Base-by-base conservation (phyloP, 1,140 invertebrate genomes). In the Pseudomyrmex concolor region DNA sequence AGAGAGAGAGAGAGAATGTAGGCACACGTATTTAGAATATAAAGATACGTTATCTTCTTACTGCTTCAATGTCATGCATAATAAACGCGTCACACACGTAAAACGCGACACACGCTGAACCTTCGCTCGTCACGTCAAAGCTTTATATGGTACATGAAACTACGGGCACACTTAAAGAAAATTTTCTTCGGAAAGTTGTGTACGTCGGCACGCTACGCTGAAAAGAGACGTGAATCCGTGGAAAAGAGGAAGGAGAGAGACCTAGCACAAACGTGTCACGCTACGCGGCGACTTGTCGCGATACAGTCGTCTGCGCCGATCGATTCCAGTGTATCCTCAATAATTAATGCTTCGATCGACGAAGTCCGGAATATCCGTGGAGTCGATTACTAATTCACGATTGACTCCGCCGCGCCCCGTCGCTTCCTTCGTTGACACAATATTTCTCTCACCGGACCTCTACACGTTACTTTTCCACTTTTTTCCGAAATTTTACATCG, bases 351-450 rank as follows among this genome's bases (percentile, higher is more conserved):
- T 60, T 57, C 68, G 76, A 87, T 82, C 86, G 86, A 13, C 63
- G 15, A 55, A 57, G 25, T 48, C 57, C 19, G 54, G 17, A 71
- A 57, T 72, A 82, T 82, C 15, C 57, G 51, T 85, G 54, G 60
- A 78, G 76, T 50, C 43, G 57, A 9, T 88, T 50, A 84, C 8
- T 88, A 83, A 88, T 88, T 88, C 83, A 88, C 48, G 5, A 43
- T 25, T 55, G 63, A 85, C 74, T 54, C 74, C 48, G 55, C 64
- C 67, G 59, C 77, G 67, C 51, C 72, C 83, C 59, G 71, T 72
- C 66, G 76, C 55, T 68, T 43, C 45, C 60, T 51, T 17, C 55
- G 25, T 60, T 76, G 57, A 72, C 48, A 78, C 34, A 17, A 80
- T 55, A 57, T 68, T 50, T 67, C 17, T 55, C 2, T 66, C 34